Base-by-base conservation (phyloP, 1,140 invertebrate species). In the Drosophila kanapiae region DNA sequence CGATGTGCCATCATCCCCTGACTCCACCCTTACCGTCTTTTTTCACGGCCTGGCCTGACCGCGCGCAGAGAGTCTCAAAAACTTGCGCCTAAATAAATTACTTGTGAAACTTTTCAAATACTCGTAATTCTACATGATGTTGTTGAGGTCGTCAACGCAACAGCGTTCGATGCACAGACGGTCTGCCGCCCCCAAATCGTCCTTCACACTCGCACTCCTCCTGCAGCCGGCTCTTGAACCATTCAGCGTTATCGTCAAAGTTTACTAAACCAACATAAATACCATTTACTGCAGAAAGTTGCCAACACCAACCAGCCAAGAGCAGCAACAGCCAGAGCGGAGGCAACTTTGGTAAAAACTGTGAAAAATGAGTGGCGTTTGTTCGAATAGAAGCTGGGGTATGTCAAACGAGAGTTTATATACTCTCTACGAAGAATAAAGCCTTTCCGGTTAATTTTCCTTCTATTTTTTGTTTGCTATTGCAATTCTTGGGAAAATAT, bases 31-130 rank as follows among this genome's bases (percentile, higher is more conserved):
- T 23, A 9, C 16, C 47, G 16, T 35, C 45, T 56, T 48, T 70
- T 70, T 74, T 70, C 64, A 77, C 56, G 83, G 70, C 75, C 77
- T 80, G 80, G 80, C 83, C 69, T 18, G 13, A 14, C 23, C 23
- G 38, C 33, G 27, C 23, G 43, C 16, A 49, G 56, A 65, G 62
- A 71, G 80, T 78, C 82, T 81, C 78, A 81, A 82, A 77, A 90
- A 90, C 86, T 90, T 90, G 81, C 81, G 85, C 85, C 85, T 90
- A 90, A 90, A 90, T 90, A 90, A 90, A 90, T 90, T 90, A 90
- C 85, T 90, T 90, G 81, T 80, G 84, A 90, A 90, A 90, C 86
- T 90, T 90, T 90, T 90, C 81, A 90, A 90, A 90, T 90, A 85
- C 85, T 90, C 85, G 85, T 90, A 90, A 90, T 90, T 90, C 85